Evolutionary conservation across 2,888 invertebrate species (phyloP).

Genomic region (Acronicta psi): DNA sequence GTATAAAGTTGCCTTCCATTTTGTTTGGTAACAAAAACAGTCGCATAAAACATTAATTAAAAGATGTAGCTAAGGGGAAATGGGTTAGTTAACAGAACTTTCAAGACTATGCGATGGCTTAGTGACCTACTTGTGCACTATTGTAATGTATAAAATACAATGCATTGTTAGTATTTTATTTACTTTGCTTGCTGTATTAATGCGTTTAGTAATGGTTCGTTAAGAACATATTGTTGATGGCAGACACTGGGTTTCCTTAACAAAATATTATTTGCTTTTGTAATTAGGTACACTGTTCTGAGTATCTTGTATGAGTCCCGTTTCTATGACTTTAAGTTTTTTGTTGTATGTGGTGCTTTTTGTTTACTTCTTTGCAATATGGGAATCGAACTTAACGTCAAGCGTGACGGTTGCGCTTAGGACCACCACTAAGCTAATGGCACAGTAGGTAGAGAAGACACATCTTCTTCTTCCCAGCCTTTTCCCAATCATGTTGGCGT

Average conservation of each 20-base stretch:
- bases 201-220: neutral
- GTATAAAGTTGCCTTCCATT: neutral
- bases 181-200: neutral
- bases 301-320: too few relatives aligned
- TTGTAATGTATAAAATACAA: constrained; percentile 26
- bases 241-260: neutral
- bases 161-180: neutral
- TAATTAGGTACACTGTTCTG: too few relatives aligned
- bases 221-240: neutral
- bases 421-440: too few relatives aligned
- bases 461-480: too few relatives aligned
- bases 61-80: constrained; percentile 1
- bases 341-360: too few relatives aligned
- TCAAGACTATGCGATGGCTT: neutral
- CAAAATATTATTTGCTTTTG: too few relatives aligned
- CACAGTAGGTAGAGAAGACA: too few relatives aligned
- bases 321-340: too few relatives aligned
- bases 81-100: constrained; percentile 1
- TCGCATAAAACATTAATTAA: neutral
- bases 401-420: too few relatives aligned
- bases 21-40: neutral
- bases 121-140: constrained; percentile 36
- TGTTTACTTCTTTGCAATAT: too few relatives aligned
- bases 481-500: too few relatives aligned
- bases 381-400: too few relatives aligned